A percentile compares a stretch with the other conserved stretches of the same genome.
phyloP scores from a whole-genome alignment of 2,797 vertebrate species.

The Macropus fuliginosus region DNA sequence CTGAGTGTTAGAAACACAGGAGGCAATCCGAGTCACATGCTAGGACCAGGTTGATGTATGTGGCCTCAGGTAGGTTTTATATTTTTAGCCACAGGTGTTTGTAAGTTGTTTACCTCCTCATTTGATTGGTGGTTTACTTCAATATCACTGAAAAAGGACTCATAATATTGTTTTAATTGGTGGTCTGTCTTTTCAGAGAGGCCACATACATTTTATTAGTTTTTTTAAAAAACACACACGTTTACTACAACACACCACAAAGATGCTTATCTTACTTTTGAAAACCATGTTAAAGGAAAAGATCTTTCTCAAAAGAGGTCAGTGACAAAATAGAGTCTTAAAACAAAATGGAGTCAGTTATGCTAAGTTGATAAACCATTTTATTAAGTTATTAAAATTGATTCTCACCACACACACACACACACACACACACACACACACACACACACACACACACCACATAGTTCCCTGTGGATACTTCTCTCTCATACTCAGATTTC shows the following conservation, averaged over 20 bases:
- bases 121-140: neutral
- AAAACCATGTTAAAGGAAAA: neutral
- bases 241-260: neutral
- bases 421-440: neutral
- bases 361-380: neutral
- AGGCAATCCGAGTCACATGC: neutral
- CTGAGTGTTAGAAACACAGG: neutral
- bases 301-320: neutral
- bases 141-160: neutral
- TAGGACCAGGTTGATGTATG: neutral
- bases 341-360: neutral
- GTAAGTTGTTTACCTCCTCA: neutral
- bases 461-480: neutral
- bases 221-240: neutral
- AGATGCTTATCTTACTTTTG: neutral
- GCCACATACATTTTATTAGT: neutral
- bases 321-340: neutral
- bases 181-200: neutral
- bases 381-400: neutral
- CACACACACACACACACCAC: neutral
- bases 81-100: neutral
- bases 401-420: neutral
- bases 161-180: neutral
- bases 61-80: neutral
- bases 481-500: neutral